Base-by-base conservation (phyloP, 2,797 vertebrate genomes). In the Anomalospiza imberbis region DNA sequence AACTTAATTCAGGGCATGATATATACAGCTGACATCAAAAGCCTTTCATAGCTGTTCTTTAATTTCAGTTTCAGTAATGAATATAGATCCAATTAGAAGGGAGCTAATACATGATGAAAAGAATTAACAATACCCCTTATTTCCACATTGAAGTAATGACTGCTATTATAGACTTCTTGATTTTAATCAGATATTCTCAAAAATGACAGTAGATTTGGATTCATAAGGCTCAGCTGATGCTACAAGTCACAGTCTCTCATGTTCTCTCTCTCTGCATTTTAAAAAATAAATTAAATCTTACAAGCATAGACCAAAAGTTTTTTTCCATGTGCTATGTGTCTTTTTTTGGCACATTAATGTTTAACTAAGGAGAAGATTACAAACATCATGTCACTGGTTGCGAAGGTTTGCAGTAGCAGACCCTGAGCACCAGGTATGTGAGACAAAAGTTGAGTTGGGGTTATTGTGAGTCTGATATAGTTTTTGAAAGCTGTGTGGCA, bases 101-200 rank as follows among this genome's bases (percentile, higher is more conserved):
- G 44, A 91, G 42, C 74, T 95, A 55, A 92, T 93, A 63, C 67
- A 58, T 19, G 7, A 68, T 91, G 72, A 92, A 89, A 89, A 86
- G 77, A 93, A 91, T 89, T 85, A 97, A 90, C 83, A 93, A 93
- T 94, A 77, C 19, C 32, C 44, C 78, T 94, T 91, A 96, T 96
- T 91, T 96, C 45, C 70, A 78, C 45, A 34, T 60, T 92, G 87
- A 88, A 92, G 71, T 95, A 96, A 97, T 92, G 88, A 70, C 88
- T 97, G 76, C 85, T 94, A 90, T 94, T 94, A 96, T 19, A 92
- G 70, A 89, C 85, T 86, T 78, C 76, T 94, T 92, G 78, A 90
- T 93, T 93, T 96, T 93, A 96, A 94, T 95, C 88, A 95, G 80
- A 90, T 94, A 58, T 18, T 87, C 84, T 88, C 63, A 71, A 85